phyloP scores from a whole-genome alignment of 2,113 vertebrate species.

The Malaclemys terrapin region DNA sequence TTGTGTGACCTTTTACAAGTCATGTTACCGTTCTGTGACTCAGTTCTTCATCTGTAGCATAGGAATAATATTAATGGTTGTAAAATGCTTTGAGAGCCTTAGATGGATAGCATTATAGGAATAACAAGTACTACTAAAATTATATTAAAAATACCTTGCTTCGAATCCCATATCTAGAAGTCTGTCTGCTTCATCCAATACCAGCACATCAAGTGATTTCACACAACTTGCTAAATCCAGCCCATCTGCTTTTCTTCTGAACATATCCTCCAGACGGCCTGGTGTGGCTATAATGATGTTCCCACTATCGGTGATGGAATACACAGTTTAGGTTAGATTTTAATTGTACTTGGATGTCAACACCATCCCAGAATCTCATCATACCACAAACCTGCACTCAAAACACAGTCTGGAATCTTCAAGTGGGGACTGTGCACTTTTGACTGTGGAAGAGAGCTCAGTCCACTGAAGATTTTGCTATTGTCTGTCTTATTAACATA shows the following conservation, averaged over 20 bases:
- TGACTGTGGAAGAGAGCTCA: background rate
- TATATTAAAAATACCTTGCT: constrained; percentile 83
- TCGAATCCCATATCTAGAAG: constrained; percentile 98
- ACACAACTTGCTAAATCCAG: constrained; percentile 88
- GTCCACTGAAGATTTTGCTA: background rate
- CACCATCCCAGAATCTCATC: rapidly evolving
- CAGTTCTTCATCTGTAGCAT: background rate
- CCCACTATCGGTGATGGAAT: constrained; percentile 77
- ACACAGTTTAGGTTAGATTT: background rate
- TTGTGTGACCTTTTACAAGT: background rate
- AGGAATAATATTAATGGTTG: background rate
- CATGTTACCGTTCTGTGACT: background rate
- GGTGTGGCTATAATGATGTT: constrained; percentile 95
- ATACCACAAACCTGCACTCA: background rate
- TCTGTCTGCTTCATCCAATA: constrained; percentile 95
- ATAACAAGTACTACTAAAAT: background rate
- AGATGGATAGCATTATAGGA: background rate
- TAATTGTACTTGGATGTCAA: background rate
- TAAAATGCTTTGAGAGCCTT: background rate
- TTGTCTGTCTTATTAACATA: rapidly evolving
- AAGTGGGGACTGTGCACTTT: no score
- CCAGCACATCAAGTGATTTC: constrained; percentile 91
- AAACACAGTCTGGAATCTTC: background rate
- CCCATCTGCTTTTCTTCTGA: constrained; percentile 91
- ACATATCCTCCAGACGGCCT: constrained; percentile 95